Evolutionary conservation across 2,888 invertebrate species (phyloP).

Genomic region (Amphiduros pacificus): DNA sequence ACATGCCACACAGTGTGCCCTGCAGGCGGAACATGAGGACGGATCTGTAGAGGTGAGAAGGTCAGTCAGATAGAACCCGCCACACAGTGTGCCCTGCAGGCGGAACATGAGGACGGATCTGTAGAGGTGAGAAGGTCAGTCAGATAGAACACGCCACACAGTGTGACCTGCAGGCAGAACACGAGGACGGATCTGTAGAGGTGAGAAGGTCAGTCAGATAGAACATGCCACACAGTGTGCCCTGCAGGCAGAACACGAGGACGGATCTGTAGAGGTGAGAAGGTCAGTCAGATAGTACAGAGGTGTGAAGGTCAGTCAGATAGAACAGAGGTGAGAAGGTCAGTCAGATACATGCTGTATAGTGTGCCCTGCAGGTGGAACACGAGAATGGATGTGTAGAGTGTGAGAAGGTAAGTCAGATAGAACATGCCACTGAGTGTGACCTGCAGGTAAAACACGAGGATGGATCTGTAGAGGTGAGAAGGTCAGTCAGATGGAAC

Average conservation of each 20-base stretch:
- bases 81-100: conserved; percentile 36
- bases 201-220: conserved; percentile 34
- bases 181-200: conserved; percentile 30
- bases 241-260: conserved; percentile 35
- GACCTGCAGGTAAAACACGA: conserved; percentile 35
- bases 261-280: conserved; percentile 27
- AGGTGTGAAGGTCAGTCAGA: no score
- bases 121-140: conserved; percentile 34
- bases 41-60: conserved; percentile 26
- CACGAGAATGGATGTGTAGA: conserved; percentile 26
- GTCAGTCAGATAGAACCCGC: conserved; percentile 35
- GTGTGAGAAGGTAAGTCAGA: conserved; percentile 35
- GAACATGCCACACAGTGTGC: conserved; percentile 38
- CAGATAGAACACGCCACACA: conserved; percentile 37
- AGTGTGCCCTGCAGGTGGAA: conserved; percentile 37
- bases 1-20: conserved; percentile 38
- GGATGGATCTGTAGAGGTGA: conserved; percentile 33
- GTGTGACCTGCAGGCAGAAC: conserved; percentile 35
- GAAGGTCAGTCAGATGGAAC: conserved; percentile 32
- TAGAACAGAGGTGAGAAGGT: conserved; percentile 39
- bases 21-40: conserved; percentile 34
- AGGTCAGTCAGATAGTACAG: no score
- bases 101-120: conserved; percentile 32
- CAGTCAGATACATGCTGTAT: conserved; percentile 35
- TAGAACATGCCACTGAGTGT: conserved; percentile 36